phyloP scores from a whole-genome alignment of 2,888 invertebrate species.

The Tenthredo mesomela region DNA sequence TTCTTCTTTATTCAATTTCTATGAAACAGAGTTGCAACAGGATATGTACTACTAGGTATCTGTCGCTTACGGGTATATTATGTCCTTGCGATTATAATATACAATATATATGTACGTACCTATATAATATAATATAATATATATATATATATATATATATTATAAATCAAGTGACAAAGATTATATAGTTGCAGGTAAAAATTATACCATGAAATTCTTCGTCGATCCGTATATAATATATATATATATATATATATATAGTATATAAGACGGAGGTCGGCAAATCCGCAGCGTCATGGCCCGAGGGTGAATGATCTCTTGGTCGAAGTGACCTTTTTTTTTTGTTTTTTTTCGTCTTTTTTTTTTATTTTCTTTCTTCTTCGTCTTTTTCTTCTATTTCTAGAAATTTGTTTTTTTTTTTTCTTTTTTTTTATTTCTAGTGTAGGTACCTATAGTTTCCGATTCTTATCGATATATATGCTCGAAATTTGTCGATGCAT shows the following conservation, averaged over 20 bases:
- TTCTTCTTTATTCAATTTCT: too few species aligned
- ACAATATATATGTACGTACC: background rate
- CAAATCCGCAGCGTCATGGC: conserved; percentile 40
- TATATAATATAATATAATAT: too few species aligned
- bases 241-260: background rate
- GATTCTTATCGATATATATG: too few species aligned
- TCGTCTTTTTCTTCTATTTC: background rate
- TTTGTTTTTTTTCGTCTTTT: background rate
- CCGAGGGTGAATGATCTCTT: conserved; percentile 38
- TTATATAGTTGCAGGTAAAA: background rate
- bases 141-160: too few species aligned
- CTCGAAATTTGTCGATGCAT: background rate
- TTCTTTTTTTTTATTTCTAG: too few species aligned
- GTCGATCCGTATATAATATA: background rate
- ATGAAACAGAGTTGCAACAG: too few species aligned
- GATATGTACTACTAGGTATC: too few species aligned
- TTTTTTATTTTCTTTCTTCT: background rate
- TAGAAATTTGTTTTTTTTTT: background rate
- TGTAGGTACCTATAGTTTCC: too few species aligned
- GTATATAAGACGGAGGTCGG: background rate
- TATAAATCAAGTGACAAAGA: background rate
- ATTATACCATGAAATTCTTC: conserved; percentile 9
- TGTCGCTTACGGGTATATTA: too few species aligned
- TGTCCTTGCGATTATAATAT: background rate
- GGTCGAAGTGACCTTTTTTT: conserved; percentile 13